Evolutionary conservation across 2,888 invertebrate species (phyloP).

Genomic region (Clunio marinus): DNA sequence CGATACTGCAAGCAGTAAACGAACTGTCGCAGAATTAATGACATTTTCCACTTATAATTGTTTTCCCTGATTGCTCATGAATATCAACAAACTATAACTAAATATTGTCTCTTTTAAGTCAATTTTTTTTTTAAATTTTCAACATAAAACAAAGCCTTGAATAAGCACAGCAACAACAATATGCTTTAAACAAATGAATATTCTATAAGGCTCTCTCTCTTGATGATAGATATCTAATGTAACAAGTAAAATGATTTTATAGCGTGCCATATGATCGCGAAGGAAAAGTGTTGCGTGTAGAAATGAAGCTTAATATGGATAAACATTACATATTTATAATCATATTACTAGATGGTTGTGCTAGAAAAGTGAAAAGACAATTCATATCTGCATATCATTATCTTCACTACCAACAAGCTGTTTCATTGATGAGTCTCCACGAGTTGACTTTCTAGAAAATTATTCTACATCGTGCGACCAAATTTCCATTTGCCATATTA

Average conservation of each 20-base stretch:
- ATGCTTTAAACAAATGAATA: conserved; percentile 22
- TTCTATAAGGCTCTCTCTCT: conserved; percentile 21
- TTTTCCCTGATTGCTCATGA: too few relatives aligned
- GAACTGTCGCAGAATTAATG: not conserved
- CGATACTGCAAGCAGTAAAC: not conserved
- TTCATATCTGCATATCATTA: not conserved
- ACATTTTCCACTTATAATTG: conserved; percentile 21
- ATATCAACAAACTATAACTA: too few relatives aligned
- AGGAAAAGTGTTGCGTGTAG: conserved; percentile 3
- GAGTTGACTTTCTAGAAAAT: too few relatives aligned
- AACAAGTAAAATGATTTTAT: conserved; percentile 34
- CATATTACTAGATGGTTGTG: not conserved
- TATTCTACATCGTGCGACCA: not conserved
- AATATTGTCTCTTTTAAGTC: conserved; percentile 27
- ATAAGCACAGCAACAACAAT: not conserved
- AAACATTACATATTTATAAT: conserved; percentile 33
- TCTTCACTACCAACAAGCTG: not conserved
- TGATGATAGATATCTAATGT: conserved; percentile 23
- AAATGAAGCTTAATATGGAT: conserved; percentile 30
- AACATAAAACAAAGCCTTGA: not conserved
- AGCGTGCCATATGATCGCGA: not conserved
- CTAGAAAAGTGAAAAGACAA: not conserved
- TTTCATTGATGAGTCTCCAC: not conserved
- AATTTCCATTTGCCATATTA: conserved; percentile 1
- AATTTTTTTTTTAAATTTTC: not conserved